Percentiles rank a stretch among this genome's conserved stretches.
Conservation (phyloP, 2,113 vertebrate genomes). For the Bufo gargarizans region DNA sequence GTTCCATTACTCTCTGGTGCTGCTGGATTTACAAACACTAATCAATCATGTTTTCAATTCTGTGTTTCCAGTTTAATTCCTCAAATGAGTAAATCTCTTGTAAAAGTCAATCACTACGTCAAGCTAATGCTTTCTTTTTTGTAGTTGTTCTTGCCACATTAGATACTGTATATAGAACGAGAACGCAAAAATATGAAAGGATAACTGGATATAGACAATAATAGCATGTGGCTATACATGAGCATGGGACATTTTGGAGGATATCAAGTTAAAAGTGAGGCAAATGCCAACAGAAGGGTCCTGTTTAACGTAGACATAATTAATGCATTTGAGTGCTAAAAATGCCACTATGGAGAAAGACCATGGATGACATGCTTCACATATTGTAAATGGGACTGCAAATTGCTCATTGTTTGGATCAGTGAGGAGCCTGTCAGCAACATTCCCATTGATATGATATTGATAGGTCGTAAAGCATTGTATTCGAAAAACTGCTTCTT, state of each 20-base stretch:
- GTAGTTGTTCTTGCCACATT: background rate
- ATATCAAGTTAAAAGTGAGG: too few relatives aligned
- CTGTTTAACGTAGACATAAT: too few relatives aligned
- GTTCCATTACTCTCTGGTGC: background rate
- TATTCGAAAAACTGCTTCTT: too few relatives aligned
- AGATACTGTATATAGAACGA: background rate
- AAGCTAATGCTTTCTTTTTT: background rate
- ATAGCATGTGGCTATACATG: background rate
- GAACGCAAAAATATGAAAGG: background rate
- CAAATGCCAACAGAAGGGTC: too few relatives aligned
- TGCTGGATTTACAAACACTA: background rate
- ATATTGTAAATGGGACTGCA: too few relatives aligned
- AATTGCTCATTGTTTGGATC: too few relatives aligned
- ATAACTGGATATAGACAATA: background rate
- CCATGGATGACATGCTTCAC: too few relatives aligned
- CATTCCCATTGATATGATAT: too few relatives aligned
- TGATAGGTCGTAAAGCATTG: too few relatives aligned
- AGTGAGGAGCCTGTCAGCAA: too few relatives aligned
- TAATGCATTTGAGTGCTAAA: too few relatives aligned
- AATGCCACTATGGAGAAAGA: too few relatives aligned
- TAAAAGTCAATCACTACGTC: background rate
- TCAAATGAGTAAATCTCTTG: slow-evolving; percentile 14
- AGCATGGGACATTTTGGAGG: background rate
- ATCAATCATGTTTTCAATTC: slow-evolving; percentile 33
- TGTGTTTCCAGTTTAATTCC: background rate